Evolutionary conservation across 2,888 invertebrate genomes (phyloP), one percentile per base, ranked within the genome.

Genomic region (Eristalinus aeneus): DNA sequence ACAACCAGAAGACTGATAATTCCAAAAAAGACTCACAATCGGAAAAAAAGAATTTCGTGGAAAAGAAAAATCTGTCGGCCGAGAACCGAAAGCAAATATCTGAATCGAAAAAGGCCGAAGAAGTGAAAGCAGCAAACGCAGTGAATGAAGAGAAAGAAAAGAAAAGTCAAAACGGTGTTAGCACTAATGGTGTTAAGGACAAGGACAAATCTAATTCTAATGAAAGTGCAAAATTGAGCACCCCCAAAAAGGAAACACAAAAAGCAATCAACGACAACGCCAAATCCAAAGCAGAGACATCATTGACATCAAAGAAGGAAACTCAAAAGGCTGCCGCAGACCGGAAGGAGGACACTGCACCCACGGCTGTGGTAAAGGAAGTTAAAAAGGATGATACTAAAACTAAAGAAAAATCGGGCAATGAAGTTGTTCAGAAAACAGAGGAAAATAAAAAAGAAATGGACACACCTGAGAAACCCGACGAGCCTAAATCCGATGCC

Each of bases 91-190:
- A 77, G 8, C 36, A 75, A 4, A 71, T 79, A 8, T 16, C 72
- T 16, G 85, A 84, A 20, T 27, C 71, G 1, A 80, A 68, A n/a
- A 80, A 75, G 16, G 22, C 20, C 0, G 84, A 80, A 10, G 67
- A 77, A 12, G 6, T 10, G 0, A 81, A 77, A 61, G 22, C 8
- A 2, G 16, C 63, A n/a, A 34, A n/a, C 8, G 46, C 58, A 23
- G 89, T 89, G 39, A 86, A 72, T 9, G 90, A 90, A 0, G 89
- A 90, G n/a, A n/a, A n/a, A 0, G 73, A 46, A 8, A 91, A 90
- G 68, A 91, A 90, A 68, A 82, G 54, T 23, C 90, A 89, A 46
- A 92, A 91, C 76, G 91, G 91, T 9, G 89, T 87, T 32, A 91
- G 88, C 27, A 80, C 64, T 22, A 89, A 83, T 46, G 84, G 78